phyloP scores from a whole-genome alignment of 2,113 vertebrate genomes.

The Corvus moneduloides region DNA sequence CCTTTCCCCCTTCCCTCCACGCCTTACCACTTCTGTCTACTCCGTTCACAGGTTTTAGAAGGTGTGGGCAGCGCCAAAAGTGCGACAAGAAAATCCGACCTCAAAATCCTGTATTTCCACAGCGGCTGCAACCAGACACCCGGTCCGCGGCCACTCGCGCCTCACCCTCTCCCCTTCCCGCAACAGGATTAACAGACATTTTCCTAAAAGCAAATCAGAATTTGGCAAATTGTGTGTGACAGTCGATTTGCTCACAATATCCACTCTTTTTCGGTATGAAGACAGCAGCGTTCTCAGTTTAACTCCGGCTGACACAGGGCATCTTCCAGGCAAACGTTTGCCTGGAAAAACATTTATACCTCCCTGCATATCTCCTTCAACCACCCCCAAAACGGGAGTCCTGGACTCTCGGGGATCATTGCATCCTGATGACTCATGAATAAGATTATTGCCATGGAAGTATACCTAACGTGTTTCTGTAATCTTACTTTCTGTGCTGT shows the following conservation, averaged over 20 bases:
- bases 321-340: conserved; percentile 18
- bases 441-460: not conserved
- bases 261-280: not conserved
- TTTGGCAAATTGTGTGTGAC: conserved; percentile 54
- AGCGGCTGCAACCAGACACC: not conserved
- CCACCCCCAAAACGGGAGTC: not conserved
- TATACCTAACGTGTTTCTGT: not conserved
- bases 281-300: not conserved
- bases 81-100: not conserved
- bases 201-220: conserved; percentile 52
- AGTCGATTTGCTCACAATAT: conserved; percentile 49
- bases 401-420: not conserved
- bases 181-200: conserved; percentile 53
- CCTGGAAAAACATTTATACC: conserved; percentile 13
- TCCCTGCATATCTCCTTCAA: not conserved
- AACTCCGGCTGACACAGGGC: not conserved
- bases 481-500: not conserved
- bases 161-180: not conserved
- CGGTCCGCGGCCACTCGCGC: accelerated
- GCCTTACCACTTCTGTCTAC: not conserved
- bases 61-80: accelerated
- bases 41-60: not conserved
- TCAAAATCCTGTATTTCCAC: not conserved
- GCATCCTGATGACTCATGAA: not conserved
- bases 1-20: not conserved